These are phyloP conservation scores for Marmota monax DNA, from an alignment of 2,113 vertebrate genomes.

Conservation along the genomic window DNA sequence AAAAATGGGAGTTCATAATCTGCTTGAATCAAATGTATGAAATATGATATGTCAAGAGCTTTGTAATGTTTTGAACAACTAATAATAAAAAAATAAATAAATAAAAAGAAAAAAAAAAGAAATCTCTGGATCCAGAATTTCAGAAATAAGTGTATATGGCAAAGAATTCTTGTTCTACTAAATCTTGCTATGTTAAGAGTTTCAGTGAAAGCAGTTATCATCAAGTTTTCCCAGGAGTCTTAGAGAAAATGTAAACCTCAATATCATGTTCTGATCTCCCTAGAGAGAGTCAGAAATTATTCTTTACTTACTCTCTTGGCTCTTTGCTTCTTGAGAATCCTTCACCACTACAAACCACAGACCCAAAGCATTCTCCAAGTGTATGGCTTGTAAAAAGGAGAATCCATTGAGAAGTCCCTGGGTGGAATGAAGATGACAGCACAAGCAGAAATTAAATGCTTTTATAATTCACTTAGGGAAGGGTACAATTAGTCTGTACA, in stretches of 20 bases:
- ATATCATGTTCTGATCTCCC: not conserved
- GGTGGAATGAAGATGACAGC: slow-evolving; percentile 11
- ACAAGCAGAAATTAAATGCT: not conserved
- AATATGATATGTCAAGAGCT: too few species aligned
- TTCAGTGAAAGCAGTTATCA: not conserved
- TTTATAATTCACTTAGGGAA: slow-evolving; percentile 61
- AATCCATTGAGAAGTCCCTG: not conserved
- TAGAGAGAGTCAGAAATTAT: not conserved
- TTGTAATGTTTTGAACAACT: too few species aligned
- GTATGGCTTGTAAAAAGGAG: slow-evolving; percentile 10
- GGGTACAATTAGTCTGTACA: not conserved
- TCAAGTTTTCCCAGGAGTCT: not conserved
- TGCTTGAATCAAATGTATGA: too few species aligned
- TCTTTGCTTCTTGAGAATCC: not conserved
- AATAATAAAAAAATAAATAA: too few species aligned
- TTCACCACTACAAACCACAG: not conserved
- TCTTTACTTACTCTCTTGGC: not conserved
- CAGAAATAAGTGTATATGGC: not conserved
- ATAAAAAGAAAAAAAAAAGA: too few species aligned
- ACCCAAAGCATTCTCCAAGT: slow-evolving; percentile 1
- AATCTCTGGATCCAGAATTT: not conserved
- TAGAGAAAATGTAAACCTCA: not conserved
- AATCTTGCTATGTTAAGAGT: not conserved
- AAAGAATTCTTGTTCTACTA: not conserved
- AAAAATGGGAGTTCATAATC: too few species aligned